A percentile compares a stretch with the other conserved stretches of the same genome.
These are phyloP conservation scores for Eupeodes luniger DNA, from an alignment of 2,888 invertebrate genomes.

Conservation along the genomic window DNA sequence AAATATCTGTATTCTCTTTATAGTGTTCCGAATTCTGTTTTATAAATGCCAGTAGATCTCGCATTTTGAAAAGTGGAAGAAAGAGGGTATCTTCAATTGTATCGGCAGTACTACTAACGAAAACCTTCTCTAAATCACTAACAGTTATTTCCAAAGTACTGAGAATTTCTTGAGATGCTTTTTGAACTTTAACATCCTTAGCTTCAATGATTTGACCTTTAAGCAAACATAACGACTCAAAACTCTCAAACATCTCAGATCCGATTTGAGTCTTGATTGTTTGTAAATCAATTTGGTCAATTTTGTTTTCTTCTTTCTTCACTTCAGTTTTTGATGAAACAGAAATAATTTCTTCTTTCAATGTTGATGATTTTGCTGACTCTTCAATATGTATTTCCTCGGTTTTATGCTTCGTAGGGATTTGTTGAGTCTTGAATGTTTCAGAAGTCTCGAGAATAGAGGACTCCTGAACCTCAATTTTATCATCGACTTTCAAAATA, in stretches of 20 bases:
- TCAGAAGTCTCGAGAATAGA: neutral
- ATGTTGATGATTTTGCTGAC: neutral
- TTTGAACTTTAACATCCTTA: slow-evolving; percentile 37
- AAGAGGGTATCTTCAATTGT: slow-evolving; percentile 77
- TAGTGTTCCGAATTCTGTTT: slow-evolving; percentile 43
- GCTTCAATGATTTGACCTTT: slow-evolving; percentile 38
- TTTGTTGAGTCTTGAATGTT: neutral
- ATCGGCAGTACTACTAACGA: slow-evolving; percentile 57
- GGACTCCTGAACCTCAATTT: neutral
- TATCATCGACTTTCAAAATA: neutral
- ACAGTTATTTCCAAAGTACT: slow-evolving; percentile 75
- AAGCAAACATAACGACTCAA: slow-evolving; percentile 50
- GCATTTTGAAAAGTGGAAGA: slow-evolving; percentile 78
- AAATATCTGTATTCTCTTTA: slow-evolving; percentile 42
- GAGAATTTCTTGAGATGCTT: slow-evolving; percentile 62
- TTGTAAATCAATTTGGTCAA: neutral
- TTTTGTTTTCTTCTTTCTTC: neutral
- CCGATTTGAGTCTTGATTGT: slow-evolving; percentile 21
- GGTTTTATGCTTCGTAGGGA: neutral
- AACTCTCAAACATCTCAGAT: slow-evolving; percentile 37
- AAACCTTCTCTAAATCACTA: slow-evolving; percentile 73
- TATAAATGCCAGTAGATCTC: slow-evolving; percentile 77
- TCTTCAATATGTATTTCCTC: neutral
- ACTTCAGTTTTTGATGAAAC: neutral
- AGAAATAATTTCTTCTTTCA: neutral